Evolutionary conservation across 2,888 invertebrate genomes (phyloP).

Genomic region (Oeneis ivallda): DNA sequence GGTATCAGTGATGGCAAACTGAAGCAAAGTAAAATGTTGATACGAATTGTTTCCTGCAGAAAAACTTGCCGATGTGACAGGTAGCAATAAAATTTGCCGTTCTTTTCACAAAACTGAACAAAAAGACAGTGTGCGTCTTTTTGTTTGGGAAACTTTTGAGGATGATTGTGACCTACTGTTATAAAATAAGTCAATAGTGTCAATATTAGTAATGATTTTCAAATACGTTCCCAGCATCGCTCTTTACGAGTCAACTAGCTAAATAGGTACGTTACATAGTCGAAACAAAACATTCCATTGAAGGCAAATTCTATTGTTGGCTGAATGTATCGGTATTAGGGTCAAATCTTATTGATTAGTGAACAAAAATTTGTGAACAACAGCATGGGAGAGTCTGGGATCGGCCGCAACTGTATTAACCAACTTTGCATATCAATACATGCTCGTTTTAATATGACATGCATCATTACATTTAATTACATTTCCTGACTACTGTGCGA

Average conservation of each 20-base stretch:
- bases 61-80: neutral
- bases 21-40: too few species aligned
- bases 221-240: neutral
- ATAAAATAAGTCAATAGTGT: neutral
- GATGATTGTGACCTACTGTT: neutral
- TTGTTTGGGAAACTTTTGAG: too few species aligned
- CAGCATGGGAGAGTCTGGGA: constrained; percentile 63
- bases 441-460: constrained; percentile 77
- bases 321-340: constrained; percentile 69
- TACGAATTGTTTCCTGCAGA: too few species aligned
- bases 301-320: constrained; percentile 59
- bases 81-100: neutral
- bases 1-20: too few species aligned
- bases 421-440: constrained; percentile 78
- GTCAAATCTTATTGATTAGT: constrained; percentile 72
- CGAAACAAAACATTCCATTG: constrained; percentile 48
- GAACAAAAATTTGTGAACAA: constrained; percentile 71
- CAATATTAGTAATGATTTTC: neutral
- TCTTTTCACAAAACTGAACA: too few species aligned
- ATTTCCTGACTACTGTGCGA: constrained; percentile 56
- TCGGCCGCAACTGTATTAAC: constrained; percentile 64
- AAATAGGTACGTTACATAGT: neutral
- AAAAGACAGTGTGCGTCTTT: too few species aligned
- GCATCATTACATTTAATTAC: constrained; percentile 79
- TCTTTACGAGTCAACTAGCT: neutral